phyloP scores from a whole-genome alignment of 1,140 invertebrate species.

The Musca vetustissima region DNA sequence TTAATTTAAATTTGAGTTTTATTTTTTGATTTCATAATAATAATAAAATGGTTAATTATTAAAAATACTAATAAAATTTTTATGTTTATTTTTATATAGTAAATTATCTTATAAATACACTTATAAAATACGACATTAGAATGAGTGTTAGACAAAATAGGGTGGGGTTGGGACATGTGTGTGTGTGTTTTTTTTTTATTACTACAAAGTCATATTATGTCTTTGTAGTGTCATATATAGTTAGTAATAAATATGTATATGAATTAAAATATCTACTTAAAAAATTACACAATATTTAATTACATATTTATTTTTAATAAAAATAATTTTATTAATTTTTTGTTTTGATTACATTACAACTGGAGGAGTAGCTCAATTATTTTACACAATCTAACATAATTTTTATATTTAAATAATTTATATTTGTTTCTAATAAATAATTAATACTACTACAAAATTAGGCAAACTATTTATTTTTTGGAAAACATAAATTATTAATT shows the following conservation, averaged over 20 bases:
- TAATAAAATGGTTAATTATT: background rate
- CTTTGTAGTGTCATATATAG: too few relatives aligned
- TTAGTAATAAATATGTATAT: too few relatives aligned
- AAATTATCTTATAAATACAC: background rate
- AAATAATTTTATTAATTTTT: background rate
- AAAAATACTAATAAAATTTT: background rate
- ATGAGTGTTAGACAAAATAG: background rate
- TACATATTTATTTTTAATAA: slow-evolving; percentile 4
- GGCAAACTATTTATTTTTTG: too few relatives aligned
- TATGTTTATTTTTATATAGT: background rate
- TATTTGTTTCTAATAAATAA: too few relatives aligned
- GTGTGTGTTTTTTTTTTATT: too few relatives aligned
- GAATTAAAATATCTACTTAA: too few relatives aligned
- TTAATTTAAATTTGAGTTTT: slow-evolving; percentile 17
- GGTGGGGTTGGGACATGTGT: background rate
- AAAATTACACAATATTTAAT: background rate
- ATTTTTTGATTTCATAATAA: slow-evolving; percentile 1
- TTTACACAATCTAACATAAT: background rate
- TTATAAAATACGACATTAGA: slow-evolving; percentile 8
- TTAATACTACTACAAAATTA: too few relatives aligned
- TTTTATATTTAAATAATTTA: too few relatives aligned
- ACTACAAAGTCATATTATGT: too few relatives aligned
- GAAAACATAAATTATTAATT: too few relatives aligned
- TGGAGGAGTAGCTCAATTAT: background rate
- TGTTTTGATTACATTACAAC: background rate